Conservation (phyloP, 2,797 vertebrate genomes). For the Lutjanus argentimaculatus region DNA sequence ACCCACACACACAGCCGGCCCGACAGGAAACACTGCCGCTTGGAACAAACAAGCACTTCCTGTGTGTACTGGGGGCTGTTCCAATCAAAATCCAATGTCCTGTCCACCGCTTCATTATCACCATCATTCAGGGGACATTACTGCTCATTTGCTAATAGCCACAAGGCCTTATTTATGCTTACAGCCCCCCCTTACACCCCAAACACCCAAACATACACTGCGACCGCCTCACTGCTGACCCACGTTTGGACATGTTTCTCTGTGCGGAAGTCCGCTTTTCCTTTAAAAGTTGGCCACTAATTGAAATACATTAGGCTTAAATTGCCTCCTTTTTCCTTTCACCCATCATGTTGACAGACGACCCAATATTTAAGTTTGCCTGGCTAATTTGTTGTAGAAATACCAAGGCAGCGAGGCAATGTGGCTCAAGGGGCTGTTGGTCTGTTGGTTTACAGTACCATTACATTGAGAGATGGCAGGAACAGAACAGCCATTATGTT, state of each 20-base stretch:
- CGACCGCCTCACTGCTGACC: constrained; percentile 55
- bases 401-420: constrained; percentile 71
- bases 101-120: constrained; percentile 82
- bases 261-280: constrained; percentile 73
- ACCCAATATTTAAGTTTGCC: constrained; percentile 82
- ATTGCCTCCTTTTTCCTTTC: constrained; percentile 91
- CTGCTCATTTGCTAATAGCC: constrained; percentile 90
- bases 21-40: constrained; percentile 81
- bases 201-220: constrained; percentile 47
- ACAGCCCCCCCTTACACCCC: constrained; percentile 25
- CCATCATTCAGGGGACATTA: constrained; percentile 87
- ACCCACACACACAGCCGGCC: constrained; percentile 76
- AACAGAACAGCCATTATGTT: constrained; percentile 82
- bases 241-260: constrained; percentile 59
- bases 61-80: constrained; percentile 74
- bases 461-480: constrained; percentile 79
- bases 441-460: constrained; percentile 80
- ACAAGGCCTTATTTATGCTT: constrained; percentile 87
- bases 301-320: constrained; percentile 93
- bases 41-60: constrained; percentile 91
- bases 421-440: constrained; percentile 72
- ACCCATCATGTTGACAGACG: constrained; percentile 91
- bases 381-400: constrained; percentile 81
- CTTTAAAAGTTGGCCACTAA: constrained; percentile 86
- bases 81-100: constrained; percentile 85